Evolutionary conservation across 2,888 invertebrate species (phyloP), one percentile per base, ranked within the genome.

Genomic region (Vannuccia rotundouncinata): DNA sequence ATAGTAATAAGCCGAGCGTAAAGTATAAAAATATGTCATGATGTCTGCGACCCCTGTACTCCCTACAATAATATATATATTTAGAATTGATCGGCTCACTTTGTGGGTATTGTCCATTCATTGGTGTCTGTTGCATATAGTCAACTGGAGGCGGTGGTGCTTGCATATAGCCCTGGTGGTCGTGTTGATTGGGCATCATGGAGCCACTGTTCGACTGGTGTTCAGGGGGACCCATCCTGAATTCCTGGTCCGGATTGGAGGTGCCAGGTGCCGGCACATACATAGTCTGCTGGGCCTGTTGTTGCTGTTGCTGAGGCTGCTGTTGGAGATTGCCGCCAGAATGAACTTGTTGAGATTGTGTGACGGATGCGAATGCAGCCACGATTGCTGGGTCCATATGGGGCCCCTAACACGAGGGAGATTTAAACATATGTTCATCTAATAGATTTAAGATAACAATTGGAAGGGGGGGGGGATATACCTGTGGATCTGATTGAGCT

Each of bases 241-340:
- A 66, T 2, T 66, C 66, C 66, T 66, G 66, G 25, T 5, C 17
- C 2, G 66, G 66, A 22, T 66, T 66, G 66, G 66, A 5, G 10
- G 25, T 2, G 25, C 66, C 66, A 5, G 5, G 45, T 5, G 45
- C 17, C 10, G 66, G 66, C 22, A 66, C 66, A 22, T 66, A 66
- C 66, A 66, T 66, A 22, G 66, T 22, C 66, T 66, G 66, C 25
- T 66, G 66, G 22, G 66, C 25, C 66, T 66, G 66, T 22, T 66
- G 66, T 22, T 66, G 66, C 66, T 66, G 66, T 27, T 45, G 45
- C 17, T 45, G 45, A 45, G 10, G 5, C 10, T 45, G 45, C 17
- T 66, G 66, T 27, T 66, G 66, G 66, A 2, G 5, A 22, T 17
- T 17, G 5, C 45, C 45, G 10, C 17, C 10, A 13, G 45, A 45